phyloP scores from a whole-genome alignment of 37 sponge, comb jelly and placozoan genomes.

The Chondrilla cf. caribensis region DNA sequence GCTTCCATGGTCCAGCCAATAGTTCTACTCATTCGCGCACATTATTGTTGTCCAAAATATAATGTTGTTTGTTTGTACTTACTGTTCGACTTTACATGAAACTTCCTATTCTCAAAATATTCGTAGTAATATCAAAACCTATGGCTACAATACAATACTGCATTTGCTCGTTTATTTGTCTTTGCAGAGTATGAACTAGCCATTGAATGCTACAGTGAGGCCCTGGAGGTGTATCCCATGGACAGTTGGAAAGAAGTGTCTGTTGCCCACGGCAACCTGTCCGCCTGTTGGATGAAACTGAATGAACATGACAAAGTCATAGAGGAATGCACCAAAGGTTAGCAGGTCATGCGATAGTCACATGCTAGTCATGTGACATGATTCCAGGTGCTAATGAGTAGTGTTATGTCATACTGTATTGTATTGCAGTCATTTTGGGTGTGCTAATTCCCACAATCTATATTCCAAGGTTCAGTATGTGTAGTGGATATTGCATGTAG shows the following conservation, averaged over 20 bases:
- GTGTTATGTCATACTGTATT: no score
- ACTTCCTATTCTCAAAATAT: no score
- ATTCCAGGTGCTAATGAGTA: no score
- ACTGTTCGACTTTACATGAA: no score
- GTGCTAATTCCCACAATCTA: not conserved
- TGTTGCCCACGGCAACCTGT: constrained; percentile 76
- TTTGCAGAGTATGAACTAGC: constrained; percentile 61
- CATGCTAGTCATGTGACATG: not conserved
- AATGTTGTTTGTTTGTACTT: no score
- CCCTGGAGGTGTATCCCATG: constrained; percentile 52
- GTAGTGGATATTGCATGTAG: not conserved
- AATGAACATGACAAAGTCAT: constrained; percentile 59
- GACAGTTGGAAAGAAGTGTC: constrained; percentile 61
- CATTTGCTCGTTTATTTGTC: not conserved
- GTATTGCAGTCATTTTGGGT: no score
- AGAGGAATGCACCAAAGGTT: constrained; percentile 75
- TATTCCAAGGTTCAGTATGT: not conserved
- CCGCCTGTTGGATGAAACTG: constrained; percentile 76
- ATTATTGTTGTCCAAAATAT: no score
- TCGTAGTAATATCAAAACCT: no score
- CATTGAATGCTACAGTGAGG: constrained; percentile 54
- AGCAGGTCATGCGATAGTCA: not conserved
- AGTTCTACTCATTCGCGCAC: not conserved
- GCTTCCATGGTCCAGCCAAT: not conserved
- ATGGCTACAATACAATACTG: no score